A percentile compares a stretch with the other conserved stretches of the same genome.
Conservation (phyloP, 2,888 invertebrate genomes). For the Lasioglossum morio region DNA sequence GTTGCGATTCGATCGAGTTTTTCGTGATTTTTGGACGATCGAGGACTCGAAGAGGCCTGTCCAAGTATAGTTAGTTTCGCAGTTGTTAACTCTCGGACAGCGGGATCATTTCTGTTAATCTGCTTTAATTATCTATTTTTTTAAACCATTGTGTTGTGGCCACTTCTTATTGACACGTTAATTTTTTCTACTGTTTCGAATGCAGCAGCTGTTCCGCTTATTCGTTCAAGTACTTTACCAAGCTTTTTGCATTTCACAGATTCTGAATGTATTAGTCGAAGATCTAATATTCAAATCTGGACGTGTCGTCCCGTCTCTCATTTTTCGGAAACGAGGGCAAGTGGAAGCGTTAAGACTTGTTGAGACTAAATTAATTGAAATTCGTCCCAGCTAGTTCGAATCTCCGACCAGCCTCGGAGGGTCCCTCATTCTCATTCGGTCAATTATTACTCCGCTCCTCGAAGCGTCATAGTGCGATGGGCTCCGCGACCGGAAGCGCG, state of each 20-base stretch:
- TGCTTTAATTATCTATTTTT: no score
- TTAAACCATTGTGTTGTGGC: no score
- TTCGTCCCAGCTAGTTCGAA: neutral
- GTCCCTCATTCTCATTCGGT: conserved; percentile 49
- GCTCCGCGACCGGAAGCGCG: conserved; percentile 45
- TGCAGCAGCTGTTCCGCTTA: no score
- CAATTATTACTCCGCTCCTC: conserved; percentile 56
- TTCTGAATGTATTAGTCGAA: neutral
- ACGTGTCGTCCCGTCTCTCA: neutral
- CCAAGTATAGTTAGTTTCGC: no score
- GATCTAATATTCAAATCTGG: no score
- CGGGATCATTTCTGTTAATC: no score
- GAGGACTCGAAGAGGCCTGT: no score
- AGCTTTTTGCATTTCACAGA: no score
- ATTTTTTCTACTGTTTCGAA: no score
- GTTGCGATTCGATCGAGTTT: neutral
- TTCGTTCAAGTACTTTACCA: neutral
- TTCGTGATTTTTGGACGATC: neutral
- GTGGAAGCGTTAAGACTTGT: neutral
- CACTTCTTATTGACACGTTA: no score
- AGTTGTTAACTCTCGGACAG: no score
- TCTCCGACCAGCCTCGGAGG: conserved; percentile 24
- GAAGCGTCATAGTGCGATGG: conserved; percentile 19
- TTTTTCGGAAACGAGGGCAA: neutral
- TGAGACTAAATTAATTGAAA: neutral